A percentile compares a stretch with the other conserved stretches of the same genome.
phyloP scores from a whole-genome alignment of 2,113 vertebrate species.

The Calyptomena viridis region DNA sequence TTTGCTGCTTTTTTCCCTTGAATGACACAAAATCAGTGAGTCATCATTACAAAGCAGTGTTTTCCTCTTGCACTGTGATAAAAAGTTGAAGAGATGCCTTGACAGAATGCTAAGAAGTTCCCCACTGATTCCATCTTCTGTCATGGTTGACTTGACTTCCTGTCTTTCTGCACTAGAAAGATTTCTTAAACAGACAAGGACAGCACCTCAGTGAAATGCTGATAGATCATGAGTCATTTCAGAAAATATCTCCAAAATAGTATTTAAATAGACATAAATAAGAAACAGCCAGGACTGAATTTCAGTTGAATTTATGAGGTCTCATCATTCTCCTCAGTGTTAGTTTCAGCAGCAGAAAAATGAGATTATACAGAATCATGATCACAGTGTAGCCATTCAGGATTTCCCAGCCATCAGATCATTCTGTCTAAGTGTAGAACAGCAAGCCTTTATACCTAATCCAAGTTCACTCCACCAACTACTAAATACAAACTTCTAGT shows the following conservation, averaged over 20 bases:
- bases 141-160: neutral
- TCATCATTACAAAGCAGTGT: neutral
- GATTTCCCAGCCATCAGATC: neutral
- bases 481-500: neutral
- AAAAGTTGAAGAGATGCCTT: neutral
- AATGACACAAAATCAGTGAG: neutral
- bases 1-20: neutral
- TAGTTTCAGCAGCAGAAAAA: neutral
- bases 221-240: neutral
- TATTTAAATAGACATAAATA: neutral
- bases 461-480: neutral
- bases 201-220: neutral
- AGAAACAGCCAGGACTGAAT: neutral
- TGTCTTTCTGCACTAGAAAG: neutral
- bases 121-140: neutral
- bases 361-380: neutral
- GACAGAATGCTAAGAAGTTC: neutral
- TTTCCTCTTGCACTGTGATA: neutral
- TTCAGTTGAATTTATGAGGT: neutral
- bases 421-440: neutral
- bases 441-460: neutral
- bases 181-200: neutral
- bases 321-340: neutral
- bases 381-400: neutral
- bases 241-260: neutral